A percentile compares a stretch with the other conserved stretches of the same genome.
Evolutionary conservation across 2,888 invertebrate genomes (phyloP).

Genomic region (Tortricodes alternella): DNA sequence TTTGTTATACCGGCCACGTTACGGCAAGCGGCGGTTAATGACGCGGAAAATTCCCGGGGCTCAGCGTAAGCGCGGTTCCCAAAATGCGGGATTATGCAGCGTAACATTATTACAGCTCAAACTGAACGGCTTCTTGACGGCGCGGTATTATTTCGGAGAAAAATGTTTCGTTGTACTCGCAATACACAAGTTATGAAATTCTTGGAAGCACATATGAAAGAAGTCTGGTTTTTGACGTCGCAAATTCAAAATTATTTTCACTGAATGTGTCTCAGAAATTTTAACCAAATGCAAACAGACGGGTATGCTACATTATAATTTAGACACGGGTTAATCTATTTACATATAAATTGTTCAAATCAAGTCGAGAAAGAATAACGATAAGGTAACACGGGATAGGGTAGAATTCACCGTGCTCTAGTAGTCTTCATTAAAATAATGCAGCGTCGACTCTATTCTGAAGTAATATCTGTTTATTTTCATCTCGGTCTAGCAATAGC

Average conservation of each 20-base stretch:
- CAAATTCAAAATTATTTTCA: background rate
- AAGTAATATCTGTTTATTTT: background rate
- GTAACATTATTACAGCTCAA: slow-evolving; percentile 54
- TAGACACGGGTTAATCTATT: background rate
- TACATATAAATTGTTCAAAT: background rate
- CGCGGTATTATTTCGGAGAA: slow-evolving; percentile 31
- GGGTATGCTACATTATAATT: background rate
- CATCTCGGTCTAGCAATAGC: background rate
- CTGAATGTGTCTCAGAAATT: background rate
- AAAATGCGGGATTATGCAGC: slow-evolving; percentile 60
- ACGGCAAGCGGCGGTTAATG: slow-evolving; percentile 56
- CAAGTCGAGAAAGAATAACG: background rate
- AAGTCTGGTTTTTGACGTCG: background rate
- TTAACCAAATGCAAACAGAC: background rate
- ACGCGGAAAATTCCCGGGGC: slow-evolving; percentile 62
- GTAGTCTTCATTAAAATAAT: background rate
- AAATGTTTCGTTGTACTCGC: slow-evolving; percentile 16
- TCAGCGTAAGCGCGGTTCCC: slow-evolving; percentile 46
- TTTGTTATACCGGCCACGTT: slow-evolving; percentile 37
- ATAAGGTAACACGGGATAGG: background rate
- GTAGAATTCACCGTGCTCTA: background rate
- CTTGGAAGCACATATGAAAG: slow-evolving; percentile 10
- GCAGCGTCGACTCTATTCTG: background rate
- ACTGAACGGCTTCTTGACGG: slow-evolving; percentile 30
- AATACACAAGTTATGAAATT: slow-evolving; percentile 26